Base-by-base conservation (phyloP, 1,140 invertebrate genomes). In the Drosophila novamexicana region DNA sequence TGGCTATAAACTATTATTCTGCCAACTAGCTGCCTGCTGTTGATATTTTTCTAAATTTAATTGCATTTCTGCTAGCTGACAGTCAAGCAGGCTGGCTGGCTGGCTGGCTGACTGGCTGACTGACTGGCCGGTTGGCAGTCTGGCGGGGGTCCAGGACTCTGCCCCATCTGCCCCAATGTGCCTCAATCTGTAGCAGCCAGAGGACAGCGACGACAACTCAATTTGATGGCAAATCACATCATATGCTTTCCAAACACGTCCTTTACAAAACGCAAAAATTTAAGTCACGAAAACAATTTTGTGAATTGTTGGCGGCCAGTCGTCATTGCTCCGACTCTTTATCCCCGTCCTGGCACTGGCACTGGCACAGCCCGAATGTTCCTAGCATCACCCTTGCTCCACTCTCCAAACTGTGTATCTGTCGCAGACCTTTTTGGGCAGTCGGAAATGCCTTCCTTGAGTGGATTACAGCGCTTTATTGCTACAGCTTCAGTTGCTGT, bases 201-300 rank as follows among this genome's bases (percentile, higher is more conserved):
- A 62, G 37, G 34, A 52, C 63, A 44, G 29, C 45, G 36, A 63
- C 45, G 79, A 89, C 84, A 89, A 89, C 84, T 89, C 84, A 89
- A 89, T 91, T 91, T 90, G 85, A 83, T 80, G 72, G 84, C 79
- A 91, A 91, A 91, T 91, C 90, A 89, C 81, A 91, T 91, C 86
- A 89, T 91, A 91, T 91, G 88, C 79, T 91, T 91, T 91, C 90
- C 89, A 83, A 91, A 91, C 90, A 91, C 90, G 90, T 90, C 76
- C 80, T 67, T 72, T 66, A 78, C 80, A 83, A 29, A 29, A 89
- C 77, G 76, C 74, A 76, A 89, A 91, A 91, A 91, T 91, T 91
- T 91, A 85, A 91, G 90, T 91, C 90, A 91, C 90, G 90, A 91
- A 91, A 91, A 91, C 90, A 91, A 91, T 91, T 91, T 91, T 81